A percentile compares a stretch with the other conserved stretches of the same genome.
These are phyloP conservation scores for Elgaria multicarinata DNA, from an alignment of 2,113 vertebrate genomes.

Conservation along the genomic window DNA sequence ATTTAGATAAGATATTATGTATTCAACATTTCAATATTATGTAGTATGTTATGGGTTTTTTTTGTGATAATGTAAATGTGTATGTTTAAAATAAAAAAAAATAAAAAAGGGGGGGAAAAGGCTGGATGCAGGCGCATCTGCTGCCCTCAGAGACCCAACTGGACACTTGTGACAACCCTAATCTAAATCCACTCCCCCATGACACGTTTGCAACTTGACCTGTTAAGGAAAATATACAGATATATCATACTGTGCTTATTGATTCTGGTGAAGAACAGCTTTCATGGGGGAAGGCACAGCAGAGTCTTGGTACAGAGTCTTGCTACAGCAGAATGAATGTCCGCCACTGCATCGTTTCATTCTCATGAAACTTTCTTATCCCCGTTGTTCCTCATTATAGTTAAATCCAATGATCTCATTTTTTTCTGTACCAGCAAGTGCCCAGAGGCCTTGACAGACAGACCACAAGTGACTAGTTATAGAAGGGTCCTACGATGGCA, in stretches of 20 bases:
- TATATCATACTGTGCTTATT: neutral
- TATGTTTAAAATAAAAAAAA: too few species aligned
- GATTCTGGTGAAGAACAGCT: neutral
- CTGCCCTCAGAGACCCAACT: too few species aligned
- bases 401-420: neutral
- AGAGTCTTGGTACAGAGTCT: neutral
- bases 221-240: neutral
- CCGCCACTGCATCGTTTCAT: neutral
- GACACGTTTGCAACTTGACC: neutral
- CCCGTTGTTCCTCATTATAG: neutral
- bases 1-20: too few species aligned
- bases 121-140: too few species aligned
- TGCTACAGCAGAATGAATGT: neutral
- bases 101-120: too few species aligned
- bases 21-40: too few species aligned
- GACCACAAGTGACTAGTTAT: neutral
- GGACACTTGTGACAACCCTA: too few species aligned
- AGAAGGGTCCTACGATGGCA: accelerated
- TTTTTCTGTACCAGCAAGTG: neutral
- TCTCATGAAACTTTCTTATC: neutral
- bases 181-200: too few species aligned
- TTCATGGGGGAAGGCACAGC: neutral
- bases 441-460: accelerated
- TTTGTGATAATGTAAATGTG: too few species aligned
- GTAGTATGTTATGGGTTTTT: too few species aligned